phyloP scores from a whole-genome alignment of 2,113 vertebrate species.

The Eubucco bourcierii region DNA sequence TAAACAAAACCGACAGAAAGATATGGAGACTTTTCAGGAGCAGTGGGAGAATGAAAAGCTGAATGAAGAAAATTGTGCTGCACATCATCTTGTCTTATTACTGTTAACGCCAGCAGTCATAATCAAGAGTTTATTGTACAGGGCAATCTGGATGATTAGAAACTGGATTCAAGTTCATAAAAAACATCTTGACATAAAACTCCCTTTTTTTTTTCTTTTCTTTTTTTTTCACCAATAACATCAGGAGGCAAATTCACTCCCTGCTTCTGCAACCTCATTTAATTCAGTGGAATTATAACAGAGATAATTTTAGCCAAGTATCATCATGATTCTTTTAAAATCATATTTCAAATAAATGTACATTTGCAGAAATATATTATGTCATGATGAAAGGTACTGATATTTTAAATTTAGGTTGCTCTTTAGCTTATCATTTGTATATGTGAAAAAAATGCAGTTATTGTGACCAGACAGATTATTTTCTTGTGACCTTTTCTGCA shows the following conservation, averaged over 20 bases:
- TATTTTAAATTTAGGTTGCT: slow-evolving; percentile 10
- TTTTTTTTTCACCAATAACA: slow-evolving; percentile 65
- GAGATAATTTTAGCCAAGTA: slow-evolving; percentile 69
- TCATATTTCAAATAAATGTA: slow-evolving; percentile 46
- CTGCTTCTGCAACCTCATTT: slow-evolving; percentile 52
- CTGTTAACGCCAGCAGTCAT: slow-evolving; percentile 81
- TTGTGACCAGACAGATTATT: not conserved
- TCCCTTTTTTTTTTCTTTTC: slow-evolving; percentile 58
- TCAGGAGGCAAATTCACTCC: slow-evolving; percentile 56
- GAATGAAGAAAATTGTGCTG: slow-evolving; percentile 80
- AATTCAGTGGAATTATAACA: slow-evolving; percentile 51
- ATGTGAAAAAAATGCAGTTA: slow-evolving; percentile 1
- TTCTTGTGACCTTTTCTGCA: not conserved
- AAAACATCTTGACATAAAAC: slow-evolving; percentile 78
- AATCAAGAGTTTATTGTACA: slow-evolving; percentile 85
- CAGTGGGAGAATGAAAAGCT: slow-evolving; percentile 74
- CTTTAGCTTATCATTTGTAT: slow-evolving; percentile 3
- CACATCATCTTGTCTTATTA: slow-evolving; percentile 78
- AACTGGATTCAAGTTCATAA: slow-evolving; percentile 82
- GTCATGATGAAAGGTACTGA: slow-evolving; percentile 30
- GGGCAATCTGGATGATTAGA: slow-evolving; percentile 84
- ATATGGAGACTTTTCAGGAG: slow-evolving; percentile 72
- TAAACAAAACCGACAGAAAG: slow-evolving; percentile 68
- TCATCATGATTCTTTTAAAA: slow-evolving; percentile 20
- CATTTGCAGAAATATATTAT: slow-evolving; percentile 65